Conservation (phyloP, 2,888 invertebrate genomes). For the Tupiocoris notatus region DNA sequence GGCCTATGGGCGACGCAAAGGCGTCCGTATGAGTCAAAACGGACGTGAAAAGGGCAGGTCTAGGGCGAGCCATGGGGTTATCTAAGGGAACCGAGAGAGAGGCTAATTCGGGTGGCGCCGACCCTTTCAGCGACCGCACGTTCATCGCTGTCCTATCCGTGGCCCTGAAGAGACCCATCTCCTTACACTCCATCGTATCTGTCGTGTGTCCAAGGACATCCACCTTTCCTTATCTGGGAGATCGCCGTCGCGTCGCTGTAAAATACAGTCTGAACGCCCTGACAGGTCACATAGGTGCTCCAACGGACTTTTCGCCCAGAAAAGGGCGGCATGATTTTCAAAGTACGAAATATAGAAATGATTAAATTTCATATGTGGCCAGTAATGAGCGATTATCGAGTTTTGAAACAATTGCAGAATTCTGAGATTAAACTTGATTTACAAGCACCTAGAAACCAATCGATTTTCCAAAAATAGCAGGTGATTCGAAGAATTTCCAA, state of each 20-base stretch:
- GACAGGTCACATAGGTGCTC: not conserved
- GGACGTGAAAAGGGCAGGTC: not conserved
- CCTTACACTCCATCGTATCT: not conserved
- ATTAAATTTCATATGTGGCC: no score
- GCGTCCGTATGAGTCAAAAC: not conserved
- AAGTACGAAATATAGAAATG: no score
- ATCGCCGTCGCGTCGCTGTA: not conserved
- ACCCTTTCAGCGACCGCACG: constrained; percentile 16
- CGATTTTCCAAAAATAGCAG: no score
- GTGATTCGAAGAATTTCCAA: no score
- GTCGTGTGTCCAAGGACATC: not conserved
- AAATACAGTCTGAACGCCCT: not conserved
- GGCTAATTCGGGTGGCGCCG: constrained; percentile 34
- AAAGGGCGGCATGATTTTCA: no score
- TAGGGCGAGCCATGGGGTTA: not conserved
- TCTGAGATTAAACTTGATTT: no score
- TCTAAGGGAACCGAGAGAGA: not conserved
- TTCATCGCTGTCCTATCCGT: not conserved
- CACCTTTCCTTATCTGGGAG: not conserved
- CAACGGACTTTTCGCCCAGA: no score
- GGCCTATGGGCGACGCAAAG: not conserved
- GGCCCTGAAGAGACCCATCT: not conserved
- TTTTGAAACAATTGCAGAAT: no score
- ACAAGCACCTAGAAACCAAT: no score
- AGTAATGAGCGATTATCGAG: no score